A percentile compares a stretch with the other conserved stretches of the same genome.
These are phyloP conservation scores for Sebastes nivosus DNA, from an alignment of 2,797 vertebrate genomes.

Conservation along the genomic window DNA sequence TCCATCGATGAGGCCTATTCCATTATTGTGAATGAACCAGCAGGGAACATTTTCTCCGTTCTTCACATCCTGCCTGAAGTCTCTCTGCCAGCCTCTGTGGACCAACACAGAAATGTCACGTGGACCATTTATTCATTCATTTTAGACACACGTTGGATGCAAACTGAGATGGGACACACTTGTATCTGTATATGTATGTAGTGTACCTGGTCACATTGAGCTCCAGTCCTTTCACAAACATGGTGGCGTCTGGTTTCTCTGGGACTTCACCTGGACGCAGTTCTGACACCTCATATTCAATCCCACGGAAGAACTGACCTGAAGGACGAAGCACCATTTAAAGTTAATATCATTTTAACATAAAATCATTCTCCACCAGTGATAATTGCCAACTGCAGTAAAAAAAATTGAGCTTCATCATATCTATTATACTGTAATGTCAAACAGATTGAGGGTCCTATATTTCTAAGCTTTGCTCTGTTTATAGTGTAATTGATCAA, in stretches of 20 bases:
- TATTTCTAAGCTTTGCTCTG: background rate
- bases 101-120: conserved; percentile 5
- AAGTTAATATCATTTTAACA: background rate
- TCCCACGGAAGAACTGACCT: conserved; percentile 91
- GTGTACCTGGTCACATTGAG: conserved; percentile 91
- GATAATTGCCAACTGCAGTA: background rate
- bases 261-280: conserved; percentile 83
- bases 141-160: background rate
- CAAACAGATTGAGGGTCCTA: background rate
- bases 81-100: conserved; percentile 90
- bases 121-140: background rate
- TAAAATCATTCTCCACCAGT: background rate
- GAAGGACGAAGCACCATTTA: background rate
- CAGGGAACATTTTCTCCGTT: conserved; percentile 83
- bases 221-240: conserved; percentile 87
- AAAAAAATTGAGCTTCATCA: background rate
- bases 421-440: background rate
- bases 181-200: background rate
- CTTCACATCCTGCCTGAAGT: conserved; percentile 82
- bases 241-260: conserved; percentile 90
- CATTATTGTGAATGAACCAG: conserved; percentile 93
- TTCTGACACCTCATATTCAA: conserved; percentile 86
- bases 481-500: background rate
- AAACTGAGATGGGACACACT: background rate
- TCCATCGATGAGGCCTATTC: conserved; percentile 90